Base-by-base conservation (phyloP, 2,797 vertebrate species). In the Sebastes hubbsi region DNA sequence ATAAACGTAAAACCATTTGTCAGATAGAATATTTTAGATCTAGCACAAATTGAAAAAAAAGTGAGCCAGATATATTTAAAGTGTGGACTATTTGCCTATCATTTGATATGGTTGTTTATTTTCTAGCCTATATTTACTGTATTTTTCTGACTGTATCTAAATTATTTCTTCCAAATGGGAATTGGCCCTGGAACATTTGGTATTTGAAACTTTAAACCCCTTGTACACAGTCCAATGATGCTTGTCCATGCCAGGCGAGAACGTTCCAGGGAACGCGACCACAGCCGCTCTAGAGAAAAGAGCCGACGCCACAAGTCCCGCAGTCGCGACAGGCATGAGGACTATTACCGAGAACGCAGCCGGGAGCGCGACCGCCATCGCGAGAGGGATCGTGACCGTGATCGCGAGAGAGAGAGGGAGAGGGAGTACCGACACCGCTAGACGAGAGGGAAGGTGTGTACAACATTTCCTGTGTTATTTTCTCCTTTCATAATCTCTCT, bases 201-300 rank as follows among this genome's bases (percentile, higher is more conserved):
- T 72, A 24, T 65, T 59, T 54, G 59, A 61, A 27, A 14, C 25
- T 56, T 64, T 54, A 9, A 78, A 14, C 25, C 14, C 25, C 29
- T 46, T 42, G 18, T 34, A 38, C 32, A 38, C 29, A 34, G 25
- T 58, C 54, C 11, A 67, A 18, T 65, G 6, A 36, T 42, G 11
- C 27, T 9, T 42, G 4, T 78, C 38, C 46, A n/a, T 75, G 24
- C 29, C 61, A 99, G 98, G 95, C 96, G 99, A 95, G 99, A 99
- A 94, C 96, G 99, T 83, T 99, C 99, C 81, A 97, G 98, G 91
- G 99, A 99, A 93, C 97, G 98, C 77, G 98, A 99, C 95, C 99
- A 99, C 94, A 99, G 99, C 90, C 98, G 98, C 84, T 99, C 99
- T 84, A 95, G 98, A 91, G 98, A 99, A 93, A 99, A 99, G 93